Evolutionary conservation across 2,113 vertebrate species (phyloP), one percentile per base, ranked within the genome.

Genomic region (Dascyllus trimaculatus): DNA sequence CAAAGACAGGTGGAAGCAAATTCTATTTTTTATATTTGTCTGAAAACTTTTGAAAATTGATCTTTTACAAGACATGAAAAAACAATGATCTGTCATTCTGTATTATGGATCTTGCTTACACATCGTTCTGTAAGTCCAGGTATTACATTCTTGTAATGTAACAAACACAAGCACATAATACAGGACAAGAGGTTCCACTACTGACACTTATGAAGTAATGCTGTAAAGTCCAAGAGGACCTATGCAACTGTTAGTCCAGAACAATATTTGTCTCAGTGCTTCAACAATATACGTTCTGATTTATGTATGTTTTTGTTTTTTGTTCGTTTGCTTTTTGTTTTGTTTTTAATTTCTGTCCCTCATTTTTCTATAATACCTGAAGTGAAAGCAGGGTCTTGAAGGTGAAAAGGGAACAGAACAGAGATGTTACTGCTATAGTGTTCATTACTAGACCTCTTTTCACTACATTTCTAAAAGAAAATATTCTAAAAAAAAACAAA

Each of bases 11-110:
- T 68, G 48, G 63, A 71, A 49, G 21, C 8, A 56, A 64, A 58
- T 46, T 5, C 32, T 69, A 70, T 61, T 76, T 88, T 82, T 84
- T 88, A 68, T 69, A 82, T 74, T 81, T 63, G 61, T 49, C 57
- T 53, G 11, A 75, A 8, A 48, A 72, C 53, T 17, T 61, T 53
- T 74, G 22, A 75, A 79, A 52, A 63, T 53, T 0, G 17, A 54
- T 40, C 18, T 65, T 79, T 62, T 64, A 35, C 53, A 69, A 78
- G 45, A 82, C 72, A 76, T 70, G 17, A 67, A 51, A 69, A 78
- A 56, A 58, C 45, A 54, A 4, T 0, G 0, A 53, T 52, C 17
- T 69, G 40, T 75, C 22, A 49, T 54, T 77, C 35, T 68, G 38
- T 67, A 46, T 49, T 10, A 32, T 65, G 29, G 45, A 5, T 74